Conservation (phyloP, 1,140 invertebrate genomes). For the Lycorma delicatula region DNA sequence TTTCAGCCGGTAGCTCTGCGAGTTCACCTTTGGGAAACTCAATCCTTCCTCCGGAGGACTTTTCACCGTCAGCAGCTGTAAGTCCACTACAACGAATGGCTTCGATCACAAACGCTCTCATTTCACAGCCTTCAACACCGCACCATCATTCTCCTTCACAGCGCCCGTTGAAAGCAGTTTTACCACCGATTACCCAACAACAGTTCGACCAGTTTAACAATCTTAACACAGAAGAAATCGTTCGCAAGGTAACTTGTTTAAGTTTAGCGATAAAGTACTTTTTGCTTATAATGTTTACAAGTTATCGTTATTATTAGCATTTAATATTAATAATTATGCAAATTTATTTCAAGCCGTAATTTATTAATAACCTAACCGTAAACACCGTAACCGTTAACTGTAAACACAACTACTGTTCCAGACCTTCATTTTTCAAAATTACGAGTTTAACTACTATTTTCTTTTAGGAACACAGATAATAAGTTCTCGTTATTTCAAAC, state of each 20-base stretch:
- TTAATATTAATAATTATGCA: too few species aligned
- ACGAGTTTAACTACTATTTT: too few species aligned
- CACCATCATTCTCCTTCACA: constrained; percentile 72
- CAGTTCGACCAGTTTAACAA: constrained; percentile 98
- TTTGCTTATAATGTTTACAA: too few species aligned
- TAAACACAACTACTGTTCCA: too few species aligned
- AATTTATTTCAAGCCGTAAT: too few species aligned
- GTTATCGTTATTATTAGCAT: too few species aligned
- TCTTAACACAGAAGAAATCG: constrained; percentile 97
- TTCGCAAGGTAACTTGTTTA: constrained; percentile 61
- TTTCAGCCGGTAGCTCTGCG: constrained; percentile 36
- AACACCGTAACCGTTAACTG: too few species aligned
- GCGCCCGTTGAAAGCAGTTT: constrained; percentile 85
- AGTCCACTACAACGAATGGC: constrained; percentile 95
- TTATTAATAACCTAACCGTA: too few species aligned
- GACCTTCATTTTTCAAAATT: too few species aligned
- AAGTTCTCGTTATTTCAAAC: too few species aligned
- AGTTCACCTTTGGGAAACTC: constrained; percentile 72
- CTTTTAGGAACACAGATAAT: too few species aligned
- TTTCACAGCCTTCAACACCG: constrained; percentile 79
- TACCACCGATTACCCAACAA: constrained; percentile 96
- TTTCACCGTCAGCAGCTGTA: constrained; percentile 63
- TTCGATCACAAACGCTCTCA: constrained; percentile 92
- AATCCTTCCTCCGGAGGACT: constrained; percentile 75
- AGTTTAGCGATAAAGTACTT: too few species aligned